Evolutionary conservation across 2,888 invertebrate species (phyloP).

Genomic region (Eristalis tenax): DNA sequence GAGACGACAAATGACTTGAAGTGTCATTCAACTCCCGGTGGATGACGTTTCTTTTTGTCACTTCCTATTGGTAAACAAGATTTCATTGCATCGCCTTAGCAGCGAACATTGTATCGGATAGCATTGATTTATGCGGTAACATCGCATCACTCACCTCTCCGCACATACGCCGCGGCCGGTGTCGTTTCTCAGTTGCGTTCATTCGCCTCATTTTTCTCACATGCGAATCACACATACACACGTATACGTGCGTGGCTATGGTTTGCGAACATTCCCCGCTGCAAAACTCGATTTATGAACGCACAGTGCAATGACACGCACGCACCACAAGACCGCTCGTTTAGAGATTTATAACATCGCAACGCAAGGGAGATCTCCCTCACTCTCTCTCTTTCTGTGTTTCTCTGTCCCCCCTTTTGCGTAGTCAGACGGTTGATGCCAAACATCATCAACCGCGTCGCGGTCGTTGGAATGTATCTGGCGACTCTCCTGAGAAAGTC

Average conservation of each 20-base stretch:
- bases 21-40: neutral
- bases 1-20: neutral
- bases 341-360: conserved; percentile 26
- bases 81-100: neutral
- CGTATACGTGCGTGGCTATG: conserved; percentile 5
- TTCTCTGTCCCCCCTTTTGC: neutral
- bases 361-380: neutral
- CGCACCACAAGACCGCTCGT: conserved; percentile 3
- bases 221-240: neutral
- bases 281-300: conserved; percentile 44
- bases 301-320: conserved; percentile 61
- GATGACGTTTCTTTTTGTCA: neutral
- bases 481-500: conserved; percentile 56
- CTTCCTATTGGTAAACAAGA: neutral
- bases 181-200: neutral
- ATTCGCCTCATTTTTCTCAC: neutral
- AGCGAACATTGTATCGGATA: neutral
- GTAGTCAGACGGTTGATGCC: neutral
- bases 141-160: neutral
- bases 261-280: neutral
- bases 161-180: no score
- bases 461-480: conserved; percentile 43
- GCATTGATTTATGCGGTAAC: neutral
- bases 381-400: neutral
- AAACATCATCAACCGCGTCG: neutral